phyloP scores from a whole-genome alignment of 2,888 invertebrate genomes.

The Pimpla rufipes region DNA sequence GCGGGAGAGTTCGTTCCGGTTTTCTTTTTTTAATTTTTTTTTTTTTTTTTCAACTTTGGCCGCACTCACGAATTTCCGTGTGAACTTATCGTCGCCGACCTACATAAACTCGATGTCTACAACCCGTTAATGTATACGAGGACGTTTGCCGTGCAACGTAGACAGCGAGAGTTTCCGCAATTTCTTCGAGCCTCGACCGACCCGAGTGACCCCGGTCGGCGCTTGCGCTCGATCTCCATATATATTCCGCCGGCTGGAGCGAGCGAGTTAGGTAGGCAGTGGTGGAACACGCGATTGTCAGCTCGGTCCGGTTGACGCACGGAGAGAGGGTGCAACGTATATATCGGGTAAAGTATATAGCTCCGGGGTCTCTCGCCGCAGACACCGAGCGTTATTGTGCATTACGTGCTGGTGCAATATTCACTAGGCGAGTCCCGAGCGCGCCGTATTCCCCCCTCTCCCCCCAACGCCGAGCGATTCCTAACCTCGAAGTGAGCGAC shows the following conservation, averaged over 20 bases:
- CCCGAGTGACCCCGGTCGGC: neutral
- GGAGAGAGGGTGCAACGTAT: slow-evolving; percentile 29
- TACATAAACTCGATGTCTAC: neutral
- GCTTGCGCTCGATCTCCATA: neutral
- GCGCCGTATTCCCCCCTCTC: too few relatives aligned
- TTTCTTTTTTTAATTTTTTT: neutral
- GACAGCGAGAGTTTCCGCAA: too few relatives aligned
- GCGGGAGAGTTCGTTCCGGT: neutral
- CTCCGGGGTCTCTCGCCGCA: slow-evolving; percentile 12
- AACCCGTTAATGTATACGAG: too few relatives aligned
- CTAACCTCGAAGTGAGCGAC: neutral
- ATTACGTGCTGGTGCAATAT: slow-evolving; percentile 51
- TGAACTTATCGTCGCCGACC: neutral
- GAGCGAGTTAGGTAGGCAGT: slow-evolving; percentile 26
- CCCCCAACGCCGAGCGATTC: neutral
- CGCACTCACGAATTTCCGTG: neutral
- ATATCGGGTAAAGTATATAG: slow-evolving; percentile 1
- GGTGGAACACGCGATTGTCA: slow-evolving; percentile 49
- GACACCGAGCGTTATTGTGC: slow-evolving; percentile 41
- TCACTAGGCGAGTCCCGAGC: slow-evolving; percentile 6
- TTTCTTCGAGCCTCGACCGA: neutral
- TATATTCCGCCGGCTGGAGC: neutral
- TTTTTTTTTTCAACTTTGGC: neutral
- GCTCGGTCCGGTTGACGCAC: slow-evolving; percentile 38
- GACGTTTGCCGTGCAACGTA: too few relatives aligned